Conservation (phyloP, 2,888 invertebrate genomes). For the Folsomia manolachei region DNA sequence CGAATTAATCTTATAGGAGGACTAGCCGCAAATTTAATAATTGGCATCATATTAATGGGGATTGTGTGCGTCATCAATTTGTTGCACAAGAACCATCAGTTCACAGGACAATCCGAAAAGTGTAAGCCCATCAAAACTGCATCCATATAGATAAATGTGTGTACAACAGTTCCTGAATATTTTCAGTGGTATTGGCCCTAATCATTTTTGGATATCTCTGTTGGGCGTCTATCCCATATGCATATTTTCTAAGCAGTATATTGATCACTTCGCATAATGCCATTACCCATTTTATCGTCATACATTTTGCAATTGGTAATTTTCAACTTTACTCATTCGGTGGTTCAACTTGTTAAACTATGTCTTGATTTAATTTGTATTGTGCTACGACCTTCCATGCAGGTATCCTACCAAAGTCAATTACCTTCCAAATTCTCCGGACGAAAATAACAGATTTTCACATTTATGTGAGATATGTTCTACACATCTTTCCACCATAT, state of each 20-base stretch:
- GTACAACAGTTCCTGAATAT: no score
- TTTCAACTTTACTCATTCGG: not conserved
- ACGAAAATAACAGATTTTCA: not conserved
- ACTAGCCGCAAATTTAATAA: conserved; percentile 3
- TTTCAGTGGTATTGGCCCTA: not conserved
- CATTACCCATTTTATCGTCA: conserved; percentile 21
- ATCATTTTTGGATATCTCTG: conserved; percentile 30
- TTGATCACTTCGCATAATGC: not conserved
- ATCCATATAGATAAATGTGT: no score
- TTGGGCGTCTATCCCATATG: conserved; percentile 33
- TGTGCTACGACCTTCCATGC: no score
- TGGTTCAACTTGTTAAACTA: not conserved
- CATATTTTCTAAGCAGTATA: conserved; percentile 21
- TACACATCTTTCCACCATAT: conserved; percentile 36
- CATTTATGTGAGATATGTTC: conserved; percentile 6
- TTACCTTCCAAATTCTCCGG: conserved; percentile 26
- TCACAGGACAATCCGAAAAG: conserved; percentile 19
- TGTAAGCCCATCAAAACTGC: no score
- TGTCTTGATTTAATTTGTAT: not conserved
- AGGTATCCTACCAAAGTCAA: conserved; percentile 33
- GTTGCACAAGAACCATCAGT: not conserved
- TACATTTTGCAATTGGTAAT: conserved; percentile 23
- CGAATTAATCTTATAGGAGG: conserved; percentile 15
- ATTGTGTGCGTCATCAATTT: conserved; percentile 20
- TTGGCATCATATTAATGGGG: conserved; percentile 18